Evolutionary conservation across 2,797 vertebrate genomes (phyloP), one percentile per base, ranked within the genome.

Genomic region (Chelidonichthys spinosus): DNA sequence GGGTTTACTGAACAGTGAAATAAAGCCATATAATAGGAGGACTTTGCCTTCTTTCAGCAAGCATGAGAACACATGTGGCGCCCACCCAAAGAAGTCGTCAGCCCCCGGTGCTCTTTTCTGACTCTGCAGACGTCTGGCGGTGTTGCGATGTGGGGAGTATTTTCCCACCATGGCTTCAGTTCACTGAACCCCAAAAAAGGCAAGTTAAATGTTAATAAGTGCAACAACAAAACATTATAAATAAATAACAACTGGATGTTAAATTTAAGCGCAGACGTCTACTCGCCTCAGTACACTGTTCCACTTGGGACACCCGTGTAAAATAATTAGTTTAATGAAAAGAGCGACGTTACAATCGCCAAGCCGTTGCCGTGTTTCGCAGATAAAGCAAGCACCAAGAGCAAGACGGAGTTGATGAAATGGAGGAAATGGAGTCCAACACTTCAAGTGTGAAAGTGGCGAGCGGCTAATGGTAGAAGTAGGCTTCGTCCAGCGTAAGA

Each of bases 1-100:
- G 60, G 18, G 49, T 69, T 79, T 79, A 79, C 71, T 86, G 78
- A 79, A 72, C 60, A 65, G 78, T 83, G 82, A 86, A 78, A 84
- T 79, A 62, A 69, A 85, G 68, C 56, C 68, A 50, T 42, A 76
- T 36, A 56, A 72, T 81, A 63, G 61, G 32, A 78, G 49, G 18
- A 74, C 40, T 65, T 70, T 69, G 72, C 47, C 76, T 63, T 82
- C 49, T 59, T 74, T 76, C 58, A 7, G 63, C 63, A 83, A 68
- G 80, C 53, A 64, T 60, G 73, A n/a, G 11, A 46, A 76, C 53
- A 72, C 68, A 72, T 60, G 75, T 64, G 67, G 74, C 47, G 65
- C 54, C 59, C 53, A 72, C 59, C 49, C 66, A 64, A 61, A 70
- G 46, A 32, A 35, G 59, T 66, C 61, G 39, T 11, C 36, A 78